A percentile compares a stretch with the other conserved stretches of the same genome.
These are phyloP conservation scores for Perizoma flavofasciatum DNA, from an alignment of 2,888 invertebrate species.

Conservation along the genomic window DNA sequence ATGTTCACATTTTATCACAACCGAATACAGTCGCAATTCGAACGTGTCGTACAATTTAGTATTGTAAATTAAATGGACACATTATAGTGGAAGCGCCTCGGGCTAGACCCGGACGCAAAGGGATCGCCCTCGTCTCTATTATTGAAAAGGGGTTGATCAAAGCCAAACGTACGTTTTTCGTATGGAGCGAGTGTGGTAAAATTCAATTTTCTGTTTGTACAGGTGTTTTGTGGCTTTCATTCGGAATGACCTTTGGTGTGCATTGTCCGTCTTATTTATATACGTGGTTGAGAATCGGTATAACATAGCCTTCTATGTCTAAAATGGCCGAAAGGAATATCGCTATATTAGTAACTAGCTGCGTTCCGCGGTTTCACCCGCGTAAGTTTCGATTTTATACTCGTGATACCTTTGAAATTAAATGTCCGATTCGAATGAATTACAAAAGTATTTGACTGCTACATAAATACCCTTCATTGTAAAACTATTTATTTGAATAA, in stretches of 20 bases:
- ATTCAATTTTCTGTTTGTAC: conserved; percentile 67
- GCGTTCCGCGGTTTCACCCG: too few species aligned
- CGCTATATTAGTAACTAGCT: too few species aligned
- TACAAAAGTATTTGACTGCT: too few species aligned
- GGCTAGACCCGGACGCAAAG: conserved; percentile 64
- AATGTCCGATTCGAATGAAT: too few species aligned
- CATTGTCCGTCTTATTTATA: not conserved
- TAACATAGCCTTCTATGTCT: too few species aligned
- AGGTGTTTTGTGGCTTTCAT: conserved; percentile 60
- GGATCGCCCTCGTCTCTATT: conserved; percentile 64
- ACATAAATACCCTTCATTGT: too few species aligned
- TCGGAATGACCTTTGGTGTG: conserved; percentile 43
- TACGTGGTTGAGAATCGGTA: too few species aligned
- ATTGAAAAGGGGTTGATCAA: conserved; percentile 81
- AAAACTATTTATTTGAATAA: too few species aligned
- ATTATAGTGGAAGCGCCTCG: conserved; percentile 59
- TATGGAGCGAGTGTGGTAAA: conserved; percentile 54
- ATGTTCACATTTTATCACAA: conserved; percentile 48
- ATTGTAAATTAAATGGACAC: conserved; percentile 74
- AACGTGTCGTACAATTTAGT: conserved; percentile 49
- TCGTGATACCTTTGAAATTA: too few species aligned
- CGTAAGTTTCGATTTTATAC: too few species aligned
- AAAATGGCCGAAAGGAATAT: too few species aligned
- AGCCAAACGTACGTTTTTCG: conserved; percentile 72
- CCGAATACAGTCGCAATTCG: conserved; percentile 51